phyloP scores from a whole-genome alignment of 1,140 invertebrate species.

The Panagrolaimus sp. region DNA sequence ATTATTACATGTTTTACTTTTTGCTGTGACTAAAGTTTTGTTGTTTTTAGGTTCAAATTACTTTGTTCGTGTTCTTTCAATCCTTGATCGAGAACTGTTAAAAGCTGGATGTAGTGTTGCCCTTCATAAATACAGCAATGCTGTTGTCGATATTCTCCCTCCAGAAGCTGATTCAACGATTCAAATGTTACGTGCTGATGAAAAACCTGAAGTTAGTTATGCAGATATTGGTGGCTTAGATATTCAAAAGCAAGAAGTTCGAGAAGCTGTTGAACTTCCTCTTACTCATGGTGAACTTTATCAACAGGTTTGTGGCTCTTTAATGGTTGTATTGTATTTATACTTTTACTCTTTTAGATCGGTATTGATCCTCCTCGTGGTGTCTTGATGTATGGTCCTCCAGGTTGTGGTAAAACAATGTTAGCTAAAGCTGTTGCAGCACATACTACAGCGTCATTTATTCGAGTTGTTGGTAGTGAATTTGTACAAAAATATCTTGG shows the following conservation, averaged over 20 bases:
- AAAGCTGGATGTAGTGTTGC: slow-evolving; percentile 93
- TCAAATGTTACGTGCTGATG: slow-evolving; percentile 92
- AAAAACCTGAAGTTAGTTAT: slow-evolving; percentile 95
- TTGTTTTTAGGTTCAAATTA: slow-evolving; percentile 77
- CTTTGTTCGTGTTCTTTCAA: slow-evolving; percentile 88
- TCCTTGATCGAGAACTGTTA: slow-evolving; percentile 87
- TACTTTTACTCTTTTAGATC: slow-evolving; percentile 31
- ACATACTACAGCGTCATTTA: slow-evolving; percentile 77
- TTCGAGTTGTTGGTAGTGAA: slow-evolving; percentile 91
- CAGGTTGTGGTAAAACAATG: slow-evolving; percentile 95
- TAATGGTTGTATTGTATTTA: background rate
- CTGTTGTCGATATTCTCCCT: slow-evolving; percentile 91
- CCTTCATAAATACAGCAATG: slow-evolving; percentile 94
- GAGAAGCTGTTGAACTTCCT: slow-evolving; percentile 95
- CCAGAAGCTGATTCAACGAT: slow-evolving; percentile 96
- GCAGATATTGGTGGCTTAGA: slow-evolving; percentile 98
- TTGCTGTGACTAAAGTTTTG: background rate
- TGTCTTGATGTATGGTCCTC: slow-evolving; percentile 96
- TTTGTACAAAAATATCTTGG: slow-evolving; percentile 99
- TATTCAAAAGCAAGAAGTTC: slow-evolving; percentile 97
- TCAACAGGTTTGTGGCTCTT: slow-evolving; percentile 70
- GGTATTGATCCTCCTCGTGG: slow-evolving; percentile 78
- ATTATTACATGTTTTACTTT: slow-evolving; percentile 19
- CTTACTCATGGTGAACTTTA: slow-evolving; percentile 98
- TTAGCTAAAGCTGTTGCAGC: slow-evolving; percentile 96